Base-by-base conservation (phyloP, 2,113 vertebrate species). In the Marmota flaviventris region DNA sequence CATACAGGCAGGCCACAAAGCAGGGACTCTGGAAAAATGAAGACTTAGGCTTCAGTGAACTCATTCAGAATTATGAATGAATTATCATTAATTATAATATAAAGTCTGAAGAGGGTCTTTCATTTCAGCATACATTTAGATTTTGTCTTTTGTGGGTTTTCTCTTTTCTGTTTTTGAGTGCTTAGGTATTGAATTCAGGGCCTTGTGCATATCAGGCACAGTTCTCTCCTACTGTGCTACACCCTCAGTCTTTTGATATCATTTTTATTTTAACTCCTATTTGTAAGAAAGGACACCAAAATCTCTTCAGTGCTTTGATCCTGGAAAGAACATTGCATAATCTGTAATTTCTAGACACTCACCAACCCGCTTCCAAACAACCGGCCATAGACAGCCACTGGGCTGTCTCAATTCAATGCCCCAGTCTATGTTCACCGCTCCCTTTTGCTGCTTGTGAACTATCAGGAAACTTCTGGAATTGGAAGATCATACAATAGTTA, bases 61-160 rank as follows among this genome's bases (percentile, higher is more conserved):
- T 65, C 51, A 39, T 39, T 76, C 42, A 83, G 73, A 82, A 65
- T 76, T 45, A 37, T 0, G 3, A 39, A 39, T 39, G 39, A 39
- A 39, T 39, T 39, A 39, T 39, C 39, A 39, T 39, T 39, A 39
- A 39, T 39, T 39, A 39, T 39, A 39, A 39, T 56, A 14, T 51
- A 85, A 76, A 85, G 77, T 65, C 24, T 81, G 65, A 91, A 83
- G 56, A 73, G 48, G n/a, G 27, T 73, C 37, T 72, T 96, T 89
- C 37, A 45, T 85, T 79, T 76, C 12, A 73, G 39, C 61, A 81
- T 18, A 48, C 32, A 42, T 5, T 12, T 22, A 77, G 78, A 73
- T 45, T 82, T 95, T 37, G 3, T 86, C 32, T 73, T 58, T 94
- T 89, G 75, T 29, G 27, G 6, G 5, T n/a, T 72, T 69, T 42